A percentile compares a stretch with the other conserved stretches of the same genome.
Evolutionary conservation across 2,113 vertebrate genomes (phyloP).

Genomic region (Labeo rohita): DNA sequence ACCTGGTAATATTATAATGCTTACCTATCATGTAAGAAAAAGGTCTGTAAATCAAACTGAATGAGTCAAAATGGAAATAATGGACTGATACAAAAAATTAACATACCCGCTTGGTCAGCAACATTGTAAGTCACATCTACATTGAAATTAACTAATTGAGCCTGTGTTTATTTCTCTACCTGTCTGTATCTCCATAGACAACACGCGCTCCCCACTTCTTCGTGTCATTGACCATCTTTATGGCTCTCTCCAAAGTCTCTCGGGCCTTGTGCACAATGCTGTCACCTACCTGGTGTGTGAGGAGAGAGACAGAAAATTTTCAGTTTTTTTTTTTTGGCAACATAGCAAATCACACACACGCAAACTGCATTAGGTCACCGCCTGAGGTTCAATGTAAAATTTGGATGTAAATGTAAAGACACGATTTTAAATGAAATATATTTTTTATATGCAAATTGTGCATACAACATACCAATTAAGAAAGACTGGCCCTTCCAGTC

Average conservation of each 20-base stretch:
- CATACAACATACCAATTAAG: background rate
- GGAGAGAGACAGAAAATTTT: background rate
- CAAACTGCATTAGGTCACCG: background rate
- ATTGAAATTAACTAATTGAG: background rate
- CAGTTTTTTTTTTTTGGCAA: background rate
- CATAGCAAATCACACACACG: background rate
- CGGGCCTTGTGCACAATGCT: conserved; percentile 98
- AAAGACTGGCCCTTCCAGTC: background rate
- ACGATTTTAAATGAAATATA: background rate
- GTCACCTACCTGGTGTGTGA: conserved; percentile 84
- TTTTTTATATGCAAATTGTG: too few relatives aligned
- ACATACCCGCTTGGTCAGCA: background rate
- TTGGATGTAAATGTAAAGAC: background rate
- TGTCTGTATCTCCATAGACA: conserved; percentile 98
- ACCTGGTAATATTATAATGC: background rate
- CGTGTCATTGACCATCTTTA: conserved; percentile 95
- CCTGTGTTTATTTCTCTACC: conserved; percentile 67
- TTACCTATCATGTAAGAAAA: background rate
- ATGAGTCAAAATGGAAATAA: background rate
- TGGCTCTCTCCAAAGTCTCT: conserved; percentile 96
- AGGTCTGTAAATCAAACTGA: background rate
- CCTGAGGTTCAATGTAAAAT: too few relatives aligned
- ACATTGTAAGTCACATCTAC: background rate
- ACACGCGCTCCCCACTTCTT: conserved; percentile 96
- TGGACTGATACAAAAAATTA: background rate